Percentiles rank a stretch among this genome's conserved stretches.
Conservation (phyloP, 2,113 vertebrate species). For the Rutilus rutilus region DNA sequence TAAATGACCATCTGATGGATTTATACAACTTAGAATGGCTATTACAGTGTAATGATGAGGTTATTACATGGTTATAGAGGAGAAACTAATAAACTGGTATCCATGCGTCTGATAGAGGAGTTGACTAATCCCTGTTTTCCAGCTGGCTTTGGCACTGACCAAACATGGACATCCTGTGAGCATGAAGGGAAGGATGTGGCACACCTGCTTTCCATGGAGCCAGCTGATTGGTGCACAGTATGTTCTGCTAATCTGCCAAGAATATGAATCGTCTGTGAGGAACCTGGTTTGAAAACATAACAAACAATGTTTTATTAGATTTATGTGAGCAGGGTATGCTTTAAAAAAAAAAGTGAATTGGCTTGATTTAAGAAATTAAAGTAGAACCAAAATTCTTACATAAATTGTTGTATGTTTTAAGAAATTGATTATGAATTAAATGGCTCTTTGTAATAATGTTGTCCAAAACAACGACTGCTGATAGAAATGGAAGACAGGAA, state of each 20-base stretch:
- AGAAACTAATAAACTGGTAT: slow-evolving; percentile 11
- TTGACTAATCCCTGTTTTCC: slow-evolving; percentile 49
- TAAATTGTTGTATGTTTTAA: background rate
- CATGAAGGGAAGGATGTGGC: slow-evolving; percentile 36
- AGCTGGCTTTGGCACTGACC: slow-evolving; percentile 44
- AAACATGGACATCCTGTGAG: slow-evolving; percentile 45
- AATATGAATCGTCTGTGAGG: background rate
- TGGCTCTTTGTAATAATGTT: background rate
- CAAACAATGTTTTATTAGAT: background rate
- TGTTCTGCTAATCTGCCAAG: slow-evolving; percentile 15
- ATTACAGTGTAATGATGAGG: slow-evolving; percentile 1
- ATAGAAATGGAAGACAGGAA: background rate
- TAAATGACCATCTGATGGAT: background rate
- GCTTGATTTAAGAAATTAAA: background rate
- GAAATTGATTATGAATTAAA: background rate
- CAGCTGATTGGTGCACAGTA: slow-evolving; percentile 46
- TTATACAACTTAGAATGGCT: background rate
- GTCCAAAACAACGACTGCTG: background rate
- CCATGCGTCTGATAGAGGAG: slow-evolving; percentile 39
- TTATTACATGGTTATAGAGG: slow-evolving; percentile 23
- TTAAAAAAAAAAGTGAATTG: too few species aligned
- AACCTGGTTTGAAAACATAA: background rate
- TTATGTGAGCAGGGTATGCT: too few species aligned
- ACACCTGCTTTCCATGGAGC: slow-evolving; percentile 51
- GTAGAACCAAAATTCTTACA: background rate